Evolutionary conservation across 2,888 invertebrate genomes (phyloP).

Genomic region (Apotomis betuletana): DNA sequence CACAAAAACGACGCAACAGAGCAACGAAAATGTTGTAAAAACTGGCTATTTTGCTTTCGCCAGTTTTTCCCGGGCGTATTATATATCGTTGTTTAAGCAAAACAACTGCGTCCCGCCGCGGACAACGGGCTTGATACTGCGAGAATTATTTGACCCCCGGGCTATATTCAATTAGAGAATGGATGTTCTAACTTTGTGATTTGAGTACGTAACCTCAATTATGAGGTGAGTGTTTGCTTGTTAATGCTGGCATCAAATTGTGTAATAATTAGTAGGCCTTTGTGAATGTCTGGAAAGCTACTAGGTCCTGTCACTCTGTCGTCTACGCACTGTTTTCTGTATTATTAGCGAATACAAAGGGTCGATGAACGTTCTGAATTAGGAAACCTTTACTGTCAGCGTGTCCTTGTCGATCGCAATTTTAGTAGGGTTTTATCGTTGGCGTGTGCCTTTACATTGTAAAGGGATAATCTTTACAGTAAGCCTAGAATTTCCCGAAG

Average conservation of each 20-base stretch:
- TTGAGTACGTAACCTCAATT: conserved; percentile 25
- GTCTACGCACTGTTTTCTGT: not conserved
- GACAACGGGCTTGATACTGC: conserved; percentile 24
- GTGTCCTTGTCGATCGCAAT: too few species aligned
- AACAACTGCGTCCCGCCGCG: conserved; percentile 35
- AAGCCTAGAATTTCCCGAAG: too few species aligned
- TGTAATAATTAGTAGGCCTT: conserved; percentile 11
- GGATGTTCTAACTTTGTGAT: conserved; percentile 31
- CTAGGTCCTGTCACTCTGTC: not conserved
- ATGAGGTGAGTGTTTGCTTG: conserved; percentile 21
- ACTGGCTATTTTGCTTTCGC: conserved; percentile 27
- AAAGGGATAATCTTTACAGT: too few species aligned
- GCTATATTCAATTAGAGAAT: conserved; percentile 38
- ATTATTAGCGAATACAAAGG: too few species aligned
- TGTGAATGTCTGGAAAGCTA: conserved; percentile 2
- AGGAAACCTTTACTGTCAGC: too few species aligned
- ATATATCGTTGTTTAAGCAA: conserved; percentile 41
- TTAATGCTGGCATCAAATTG: conserved; percentile 15
- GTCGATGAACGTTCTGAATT: too few species aligned
- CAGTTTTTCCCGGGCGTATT: conserved; percentile 32
- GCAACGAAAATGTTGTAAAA: conserved; percentile 26
- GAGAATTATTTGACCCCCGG: conserved; percentile 36
- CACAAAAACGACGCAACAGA: conserved; percentile 27
- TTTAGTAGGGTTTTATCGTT: too few species aligned
- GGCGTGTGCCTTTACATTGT: too few species aligned